Base-by-base conservation (phyloP, 2,888 invertebrate species). In the Aproaerema taeniolella region DNA sequence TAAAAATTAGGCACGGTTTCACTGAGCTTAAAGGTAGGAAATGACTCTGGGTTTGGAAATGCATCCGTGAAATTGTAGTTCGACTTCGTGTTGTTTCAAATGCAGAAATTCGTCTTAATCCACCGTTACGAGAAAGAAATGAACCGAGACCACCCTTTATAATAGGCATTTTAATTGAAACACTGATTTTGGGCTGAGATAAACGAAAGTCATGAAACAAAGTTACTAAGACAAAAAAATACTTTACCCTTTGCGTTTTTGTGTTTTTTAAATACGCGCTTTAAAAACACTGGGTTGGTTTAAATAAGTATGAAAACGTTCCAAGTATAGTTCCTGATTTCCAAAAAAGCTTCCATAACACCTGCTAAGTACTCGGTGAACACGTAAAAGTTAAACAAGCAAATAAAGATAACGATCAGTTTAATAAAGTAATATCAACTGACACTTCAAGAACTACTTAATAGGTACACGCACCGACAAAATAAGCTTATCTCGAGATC, bases 61-160 rank as follows among this genome's bases (percentile, higher is more conserved):
- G 55, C 52, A 46, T 60, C 60, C 78, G 70, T 78, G 68, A 72
- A 80, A 82, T 80, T 62, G 58, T 53, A 53, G 57, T 66, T 64
- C 55, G 63, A 65, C 68, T 77, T 70, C 58, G 58, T 54, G 59
- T 73, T 72, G 62, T 72, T 64, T 67, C 50, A 45, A 53, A 49
- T 49, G 42, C 46, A 47, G 39, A 56, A 61, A 58, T 42, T 46
- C 40, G 43, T 49, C 56, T 55, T 47, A 56, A 56, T 56, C 52
- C 42, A 31, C 49, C 47, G 50, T 49, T 31, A 26, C 39, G 39
- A 59, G 6, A 60, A 55, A 47, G 49, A n/a, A n/a, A n/a, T n/a
- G n/a, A n/a, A 6, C n/a, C 14, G 12, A 31, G 60, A 63, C 65
- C 60, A 66, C 63, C 61, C 52, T 47, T 52, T 56, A 31, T 43